Evolutionary conservation across 2,797 vertebrate genomes (phyloP), one percentile per base, ranked within the genome.

Genomic region (Microcaecilia unicolor): DNA sequence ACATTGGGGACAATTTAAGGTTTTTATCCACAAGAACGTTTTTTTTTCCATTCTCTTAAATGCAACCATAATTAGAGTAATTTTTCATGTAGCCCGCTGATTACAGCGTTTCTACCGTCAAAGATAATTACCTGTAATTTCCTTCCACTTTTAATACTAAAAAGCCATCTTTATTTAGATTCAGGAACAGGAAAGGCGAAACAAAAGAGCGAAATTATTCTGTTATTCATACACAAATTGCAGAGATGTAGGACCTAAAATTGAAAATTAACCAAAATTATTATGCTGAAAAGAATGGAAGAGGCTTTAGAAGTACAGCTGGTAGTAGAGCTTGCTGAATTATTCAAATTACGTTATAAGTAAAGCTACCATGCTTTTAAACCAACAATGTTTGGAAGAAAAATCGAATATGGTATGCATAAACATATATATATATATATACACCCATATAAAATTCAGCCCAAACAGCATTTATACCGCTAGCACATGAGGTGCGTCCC

Each of bases 121-220:
- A 97, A 97, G 93, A 97, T 98, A 98, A 98, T 98, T 98, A 98
- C 93, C 93, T 98, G 95, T 98, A 98, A 98, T 98, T 98, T 98
- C 97, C 95, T 89, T 93, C 93, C 95, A 98, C 95, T 98, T 98
- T 97, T 98, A 97, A 97, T 98, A 98, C 92, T 97, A 97, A 98
- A 85, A 96, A 98, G 93, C 91, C 92, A 97, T 98, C 92, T 97
- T 98, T 98, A 98, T 98, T 98, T 97, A 95, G 91, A 91, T 98
- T 92, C 92, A 91, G 92, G 91, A 83, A 92, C 90, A 93, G 91
- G 90, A 89, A 90, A 92, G 89, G 93, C 88, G 91, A 95, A 97
- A 98, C 93, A 98, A 98, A 97, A 87, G 90, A 88, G 88, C 76
- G 86, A 80, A 93, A 97, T 96, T 93, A 96, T 97, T 97, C 89